phyloP scores from a whole-genome alignment of 2,888 invertebrate species.

The Scaptomyza cyrtandrae region DNA sequence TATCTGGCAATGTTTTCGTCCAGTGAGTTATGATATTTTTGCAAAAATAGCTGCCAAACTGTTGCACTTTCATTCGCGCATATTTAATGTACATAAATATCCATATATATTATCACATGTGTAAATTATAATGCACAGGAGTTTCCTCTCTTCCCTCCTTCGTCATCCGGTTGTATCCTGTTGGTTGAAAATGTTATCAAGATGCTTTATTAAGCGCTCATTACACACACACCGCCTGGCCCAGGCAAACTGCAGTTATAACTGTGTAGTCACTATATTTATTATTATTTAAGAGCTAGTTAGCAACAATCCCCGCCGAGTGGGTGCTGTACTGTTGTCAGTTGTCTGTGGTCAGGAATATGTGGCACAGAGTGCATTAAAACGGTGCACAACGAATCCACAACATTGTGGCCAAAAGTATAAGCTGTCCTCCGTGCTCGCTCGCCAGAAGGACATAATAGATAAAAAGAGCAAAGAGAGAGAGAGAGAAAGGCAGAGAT shows the following conservation, averaged over 20 bases:
- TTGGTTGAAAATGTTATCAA: slow-evolving; percentile 50
- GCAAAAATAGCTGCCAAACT: slow-evolving; percentile 42
- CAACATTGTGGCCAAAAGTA: slow-evolving; percentile 61
- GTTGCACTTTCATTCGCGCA: slow-evolving; percentile 45
- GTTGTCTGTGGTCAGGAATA: slow-evolving; percentile 52
- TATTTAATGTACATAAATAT: slow-evolving; percentile 60
- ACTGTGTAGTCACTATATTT: slow-evolving; percentile 9
- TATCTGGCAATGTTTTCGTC: slow-evolving; percentile 5
- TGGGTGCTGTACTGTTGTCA: slow-evolving; percentile 23
- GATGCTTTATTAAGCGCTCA: slow-evolving; percentile 68
- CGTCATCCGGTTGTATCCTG: not conserved
- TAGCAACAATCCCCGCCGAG: slow-evolving; percentile 3
- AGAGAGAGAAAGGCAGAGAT: not conserved
- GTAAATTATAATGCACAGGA: slow-evolving; percentile 47
- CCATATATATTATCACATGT: slow-evolving; percentile 47
- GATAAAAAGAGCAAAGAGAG: not conserved
- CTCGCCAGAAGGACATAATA: not conserved
- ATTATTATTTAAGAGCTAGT: slow-evolving; percentile 32
- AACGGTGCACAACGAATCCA: slow-evolving; percentile 40
- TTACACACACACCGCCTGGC: slow-evolving; percentile 50
- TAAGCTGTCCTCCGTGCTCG: slow-evolving; percentile 6
- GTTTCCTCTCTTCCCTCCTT: slow-evolving; percentile 22
- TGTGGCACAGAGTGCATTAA: slow-evolving; percentile 52
- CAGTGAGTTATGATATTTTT: slow-evolving; percentile 73
- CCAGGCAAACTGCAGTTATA: slow-evolving; percentile 18